Evolutionary conservation across 2,113 vertebrate genomes (phyloP).

Genomic region (Barbus barbus): DNA sequence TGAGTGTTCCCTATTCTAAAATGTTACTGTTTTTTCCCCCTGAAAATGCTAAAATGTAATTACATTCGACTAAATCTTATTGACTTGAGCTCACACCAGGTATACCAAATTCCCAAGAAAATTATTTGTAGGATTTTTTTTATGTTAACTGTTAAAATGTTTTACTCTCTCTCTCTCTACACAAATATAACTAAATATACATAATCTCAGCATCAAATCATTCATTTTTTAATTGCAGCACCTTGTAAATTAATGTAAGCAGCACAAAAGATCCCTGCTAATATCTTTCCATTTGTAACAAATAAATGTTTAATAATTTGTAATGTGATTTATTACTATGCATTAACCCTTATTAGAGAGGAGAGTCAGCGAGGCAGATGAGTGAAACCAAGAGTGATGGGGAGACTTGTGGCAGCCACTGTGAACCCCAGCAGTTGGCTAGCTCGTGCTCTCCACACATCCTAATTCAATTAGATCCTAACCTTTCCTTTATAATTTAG

Average conservation of each 20-base stretch:
- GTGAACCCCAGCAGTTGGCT: slow-evolving; percentile 70
- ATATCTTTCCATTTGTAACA: slow-evolving; percentile 39
- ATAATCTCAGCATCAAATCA: background rate
- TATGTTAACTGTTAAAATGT: background rate
- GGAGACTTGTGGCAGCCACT: slow-evolving; percentile 73
- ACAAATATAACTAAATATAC: background rate
- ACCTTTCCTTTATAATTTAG: slow-evolving; percentile 83
- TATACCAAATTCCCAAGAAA: background rate
- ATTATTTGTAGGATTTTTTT: no score
- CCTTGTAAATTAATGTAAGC: slow-evolving; percentile 6
- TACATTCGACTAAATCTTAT: background rate
- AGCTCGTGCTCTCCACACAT: slow-evolving; percentile 76
- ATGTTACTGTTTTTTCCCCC: no score
- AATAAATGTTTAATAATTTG: slow-evolving; percentile 52
- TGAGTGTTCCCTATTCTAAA: no score
- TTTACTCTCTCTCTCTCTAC: background rate
- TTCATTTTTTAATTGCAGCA: background rate
- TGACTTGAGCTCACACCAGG: background rate
- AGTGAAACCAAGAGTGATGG: slow-evolving; percentile 30
- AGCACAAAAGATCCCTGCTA: slow-evolving; percentile 21
- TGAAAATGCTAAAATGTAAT: background rate
- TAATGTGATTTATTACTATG: slow-evolving; percentile 48
- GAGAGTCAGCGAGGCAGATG: slow-evolving; percentile 1
- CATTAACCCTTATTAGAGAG: slow-evolving; percentile 54
- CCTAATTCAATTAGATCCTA: slow-evolving; percentile 84